Evolutionary conservation across 2,797 vertebrate genomes (phyloP).

Genomic region (Ctenopoma multispine): DNA sequence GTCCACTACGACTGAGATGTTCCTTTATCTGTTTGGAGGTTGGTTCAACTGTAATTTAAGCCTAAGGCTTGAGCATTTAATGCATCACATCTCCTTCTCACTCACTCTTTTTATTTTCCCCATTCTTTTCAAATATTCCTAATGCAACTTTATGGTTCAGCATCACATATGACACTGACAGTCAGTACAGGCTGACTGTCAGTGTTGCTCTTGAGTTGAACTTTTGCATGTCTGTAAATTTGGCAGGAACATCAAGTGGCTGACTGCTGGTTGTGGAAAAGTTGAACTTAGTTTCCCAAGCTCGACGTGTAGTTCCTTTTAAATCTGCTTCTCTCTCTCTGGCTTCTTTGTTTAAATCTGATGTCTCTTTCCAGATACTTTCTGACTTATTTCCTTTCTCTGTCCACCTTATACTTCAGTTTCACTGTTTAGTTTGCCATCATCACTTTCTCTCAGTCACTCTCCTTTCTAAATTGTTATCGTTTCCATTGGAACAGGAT

Average conservation of each 20-base stretch:
- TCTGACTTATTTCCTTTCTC: constrained; percentile 48
- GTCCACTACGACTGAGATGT: constrained; percentile 27
- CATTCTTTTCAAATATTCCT: background rate
- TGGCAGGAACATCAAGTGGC: constrained; percentile 9
- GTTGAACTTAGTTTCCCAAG: background rate
- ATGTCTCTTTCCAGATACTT: constrained; percentile 21
- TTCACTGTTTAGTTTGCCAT: constrained; percentile 22
- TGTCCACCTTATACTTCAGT: constrained; percentile 31
- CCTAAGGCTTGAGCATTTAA: constrained; percentile 9
- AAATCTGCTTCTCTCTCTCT: background rate
- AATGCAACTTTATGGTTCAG: background rate
- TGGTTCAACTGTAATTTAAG: constrained; percentile 25
- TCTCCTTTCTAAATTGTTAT: constrained; percentile 28
- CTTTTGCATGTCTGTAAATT: constrained; percentile 22
- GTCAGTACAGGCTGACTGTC: background rate
- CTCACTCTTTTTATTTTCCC: constrained; percentile 1
- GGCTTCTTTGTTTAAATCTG: background rate
- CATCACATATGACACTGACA: constrained; percentile 3
- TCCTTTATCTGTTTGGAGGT: constrained; percentile 47
- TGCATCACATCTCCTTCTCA: constrained; percentile 1
- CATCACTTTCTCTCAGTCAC: constrained; percentile 27
- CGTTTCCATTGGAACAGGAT: constrained; percentile 35
- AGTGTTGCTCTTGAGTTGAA: constrained; percentile 30
- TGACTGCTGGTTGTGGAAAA: background rate
- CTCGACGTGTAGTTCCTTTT: constrained; percentile 33